phyloP scores from a whole-genome alignment of 53 echinoderm and acorn worm genomes.

The Zoroaster sp. region DNA sequence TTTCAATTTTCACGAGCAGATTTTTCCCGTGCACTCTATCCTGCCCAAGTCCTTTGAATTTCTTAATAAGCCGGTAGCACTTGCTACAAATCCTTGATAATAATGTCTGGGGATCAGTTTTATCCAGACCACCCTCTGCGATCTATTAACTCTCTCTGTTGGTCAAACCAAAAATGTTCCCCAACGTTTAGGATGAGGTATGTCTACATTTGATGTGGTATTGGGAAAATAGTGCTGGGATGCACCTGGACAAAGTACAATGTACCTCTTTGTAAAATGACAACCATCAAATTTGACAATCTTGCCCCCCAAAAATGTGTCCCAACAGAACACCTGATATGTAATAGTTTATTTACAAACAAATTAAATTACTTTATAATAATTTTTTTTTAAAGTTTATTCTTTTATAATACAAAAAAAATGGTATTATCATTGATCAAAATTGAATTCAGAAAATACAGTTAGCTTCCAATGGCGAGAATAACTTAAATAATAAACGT shows the following conservation, averaged over 20 bases:
- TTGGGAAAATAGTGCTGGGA: neutral
- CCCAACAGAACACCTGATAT: too few species aligned
- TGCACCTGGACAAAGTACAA: neutral
- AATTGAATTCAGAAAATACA: too few species aligned
- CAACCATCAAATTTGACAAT: too few species aligned
- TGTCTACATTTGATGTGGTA: neutral
- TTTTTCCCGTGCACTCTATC: neutral
- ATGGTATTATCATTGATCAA: too few species aligned
- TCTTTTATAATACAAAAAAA: too few species aligned
- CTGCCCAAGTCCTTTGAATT: neutral
- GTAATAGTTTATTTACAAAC: too few species aligned
- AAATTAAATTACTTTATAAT: too few species aligned
- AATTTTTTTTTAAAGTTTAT: too few species aligned
- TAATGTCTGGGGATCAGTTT: conserved; percentile 18
- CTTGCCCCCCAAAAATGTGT: too few species aligned
- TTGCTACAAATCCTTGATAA: conserved; percentile 36
- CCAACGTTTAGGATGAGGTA: conserved; percentile 14
- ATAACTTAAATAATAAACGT: too few species aligned
- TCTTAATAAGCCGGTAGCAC: conserved; percentile 19
- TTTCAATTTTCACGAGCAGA: neutral
- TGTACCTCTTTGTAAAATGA: too few species aligned
- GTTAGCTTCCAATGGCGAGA: too few species aligned
- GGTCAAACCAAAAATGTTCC: conserved; percentile 2
- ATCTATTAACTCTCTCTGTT: conserved; percentile 23
- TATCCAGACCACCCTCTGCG: conserved; percentile 52